Conservation (phyloP, 2,113 vertebrate genomes). For the Phalacrocorax aristotelis region DNA sequence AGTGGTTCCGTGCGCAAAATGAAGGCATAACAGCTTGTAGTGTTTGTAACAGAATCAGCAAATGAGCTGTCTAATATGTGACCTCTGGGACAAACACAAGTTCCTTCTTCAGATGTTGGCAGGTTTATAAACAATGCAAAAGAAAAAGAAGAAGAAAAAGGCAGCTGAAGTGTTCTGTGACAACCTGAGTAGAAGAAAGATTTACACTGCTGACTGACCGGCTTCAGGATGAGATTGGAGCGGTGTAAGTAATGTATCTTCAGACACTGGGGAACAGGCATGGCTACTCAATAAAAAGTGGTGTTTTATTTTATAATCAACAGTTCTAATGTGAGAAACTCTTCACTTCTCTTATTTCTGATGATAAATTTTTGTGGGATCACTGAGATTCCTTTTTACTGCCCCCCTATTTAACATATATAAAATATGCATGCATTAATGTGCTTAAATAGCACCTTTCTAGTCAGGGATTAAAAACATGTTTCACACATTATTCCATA, state of each 20-base stretch:
- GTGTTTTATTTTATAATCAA: conserved; percentile 35
- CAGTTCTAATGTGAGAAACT: neutral
- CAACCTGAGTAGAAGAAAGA: conserved; percentile 5
- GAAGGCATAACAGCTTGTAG: neutral
- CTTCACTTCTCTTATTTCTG: neutral
- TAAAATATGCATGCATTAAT: neutral
- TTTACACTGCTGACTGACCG: neutral
- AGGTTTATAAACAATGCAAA: neutral
- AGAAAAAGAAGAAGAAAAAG: neutral
- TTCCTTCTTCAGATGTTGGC: neutral
- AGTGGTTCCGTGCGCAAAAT: neutral
- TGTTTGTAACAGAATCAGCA: conserved; percentile 33
- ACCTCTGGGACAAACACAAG: conserved; percentile 21
- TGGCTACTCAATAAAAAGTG: conserved; percentile 17
- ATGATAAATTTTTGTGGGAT: conserved; percentile 16
- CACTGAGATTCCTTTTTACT: neutral
- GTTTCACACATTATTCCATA: neutral
- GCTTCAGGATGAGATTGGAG: neutral
- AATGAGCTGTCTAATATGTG: neutral
- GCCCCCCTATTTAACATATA: neutral
- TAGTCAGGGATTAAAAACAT: neutral
- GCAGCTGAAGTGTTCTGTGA: conserved; percentile 2
- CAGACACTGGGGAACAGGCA: neutral
- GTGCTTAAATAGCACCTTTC: neutral
- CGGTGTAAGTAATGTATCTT: neutral